Conservation (phyloP, 1,140 invertebrate species). For the Saccostrea glomerata region DNA sequence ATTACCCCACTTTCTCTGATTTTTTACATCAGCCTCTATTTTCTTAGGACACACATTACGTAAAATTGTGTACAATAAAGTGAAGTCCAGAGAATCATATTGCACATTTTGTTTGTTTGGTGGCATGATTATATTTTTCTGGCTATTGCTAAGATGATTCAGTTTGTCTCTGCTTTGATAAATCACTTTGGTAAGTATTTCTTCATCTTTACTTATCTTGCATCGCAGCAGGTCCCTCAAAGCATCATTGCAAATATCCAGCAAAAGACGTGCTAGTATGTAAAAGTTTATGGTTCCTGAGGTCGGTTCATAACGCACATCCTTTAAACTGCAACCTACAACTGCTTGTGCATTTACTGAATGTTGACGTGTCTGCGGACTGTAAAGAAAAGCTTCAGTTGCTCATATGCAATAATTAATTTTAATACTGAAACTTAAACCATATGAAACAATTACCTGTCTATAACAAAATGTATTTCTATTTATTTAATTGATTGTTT, state of each 20-base stretch:
- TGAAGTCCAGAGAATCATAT: background rate
- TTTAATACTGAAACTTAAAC: too few relatives aligned
- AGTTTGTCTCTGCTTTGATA: background rate
- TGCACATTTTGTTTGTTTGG: background rate
- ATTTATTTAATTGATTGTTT: too few relatives aligned
- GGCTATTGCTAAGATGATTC: background rate
- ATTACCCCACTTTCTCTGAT: background rate
- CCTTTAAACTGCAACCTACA: background rate
- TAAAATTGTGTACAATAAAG: background rate
- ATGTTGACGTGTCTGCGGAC: background rate
- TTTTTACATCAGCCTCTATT: background rate
- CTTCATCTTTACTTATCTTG: background rate
- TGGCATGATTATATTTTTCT: background rate
- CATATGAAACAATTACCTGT: too few relatives aligned
- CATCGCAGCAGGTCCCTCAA: background rate
- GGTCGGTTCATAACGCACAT: background rate
- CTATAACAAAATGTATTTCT: too few relatives aligned
- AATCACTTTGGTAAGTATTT: background rate
- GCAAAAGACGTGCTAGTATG: background rate
- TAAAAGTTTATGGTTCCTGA: background rate
- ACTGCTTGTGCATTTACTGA: background rate
- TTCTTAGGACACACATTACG: background rate
- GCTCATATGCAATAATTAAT: too few relatives aligned
- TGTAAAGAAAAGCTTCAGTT: background rate
- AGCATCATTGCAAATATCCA: background rate